Conservation (phyloP, 2,113 vertebrate genomes). For the Dicrurus megarhynchus region DNA sequence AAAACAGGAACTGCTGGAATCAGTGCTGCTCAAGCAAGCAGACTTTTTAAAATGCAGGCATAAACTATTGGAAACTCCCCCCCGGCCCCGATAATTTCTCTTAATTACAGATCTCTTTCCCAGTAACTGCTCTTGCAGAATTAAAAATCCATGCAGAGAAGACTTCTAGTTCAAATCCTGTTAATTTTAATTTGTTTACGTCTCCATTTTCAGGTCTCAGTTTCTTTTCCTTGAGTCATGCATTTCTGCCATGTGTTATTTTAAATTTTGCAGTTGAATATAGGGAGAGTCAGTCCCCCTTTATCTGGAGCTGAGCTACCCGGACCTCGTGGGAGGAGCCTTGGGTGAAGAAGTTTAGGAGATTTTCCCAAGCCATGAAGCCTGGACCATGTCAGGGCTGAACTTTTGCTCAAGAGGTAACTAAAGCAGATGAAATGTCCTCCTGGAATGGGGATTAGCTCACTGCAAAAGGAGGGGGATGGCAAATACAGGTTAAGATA, state of each 20-base stretch:
- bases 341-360: background rate
- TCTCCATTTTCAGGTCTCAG: background rate
- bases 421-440: background rate
- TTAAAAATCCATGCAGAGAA: background rate
- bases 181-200: background rate
- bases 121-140: background rate
- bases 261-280: background rate
- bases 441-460: background rate
- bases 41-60: background rate
- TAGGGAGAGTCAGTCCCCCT: background rate
- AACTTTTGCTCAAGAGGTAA: background rate
- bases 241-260: background rate
- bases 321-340: background rate
- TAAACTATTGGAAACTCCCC: background rate
- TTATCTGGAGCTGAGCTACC: background rate
- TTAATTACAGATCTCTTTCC: background rate
- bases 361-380: background rate
- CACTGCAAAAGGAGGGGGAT: background rate
- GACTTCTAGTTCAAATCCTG: background rate
- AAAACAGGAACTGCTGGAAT: background rate
- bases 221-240: background rate
- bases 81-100: rapidly evolving
- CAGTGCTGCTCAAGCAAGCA: background rate
- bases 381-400: background rate
- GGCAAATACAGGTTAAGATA: background rate